Evolutionary conservation across 1,140 invertebrate species (phyloP).

Genomic region (Daktulosphaira vitifoliae): DNA sequence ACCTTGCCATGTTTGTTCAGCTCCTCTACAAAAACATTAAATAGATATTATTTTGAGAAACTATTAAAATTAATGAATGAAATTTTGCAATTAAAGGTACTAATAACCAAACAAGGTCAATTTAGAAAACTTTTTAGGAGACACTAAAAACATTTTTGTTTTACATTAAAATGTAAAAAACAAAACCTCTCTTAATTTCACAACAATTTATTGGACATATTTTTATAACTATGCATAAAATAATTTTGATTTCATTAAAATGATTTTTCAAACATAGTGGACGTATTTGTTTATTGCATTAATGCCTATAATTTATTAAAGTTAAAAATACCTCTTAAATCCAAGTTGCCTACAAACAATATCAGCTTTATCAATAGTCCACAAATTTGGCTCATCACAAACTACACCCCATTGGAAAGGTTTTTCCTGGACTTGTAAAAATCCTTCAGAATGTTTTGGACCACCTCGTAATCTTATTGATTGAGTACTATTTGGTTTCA

Average conservation of each 20-base stretch:
- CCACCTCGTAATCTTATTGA: slow-evolving; percentile 48
- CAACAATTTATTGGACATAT: too few species aligned
- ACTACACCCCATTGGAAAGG: slow-evolving; percentile 48
- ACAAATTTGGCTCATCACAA: slow-evolving; percentile 47
- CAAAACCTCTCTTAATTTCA: too few species aligned
- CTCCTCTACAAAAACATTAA: slow-evolving; percentile 44
- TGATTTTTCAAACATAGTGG: too few species aligned
- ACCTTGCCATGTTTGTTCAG: slow-evolving; percentile 49
- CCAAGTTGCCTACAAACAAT: slow-evolving; percentile 51
- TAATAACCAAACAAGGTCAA: too few species aligned
- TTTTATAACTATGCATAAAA: too few species aligned
- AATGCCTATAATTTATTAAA: background rate
- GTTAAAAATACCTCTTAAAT: slow-evolving; percentile 44
- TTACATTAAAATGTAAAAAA: too few species aligned
- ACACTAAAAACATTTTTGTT: too few species aligned
- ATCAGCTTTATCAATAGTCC: slow-evolving; percentile 49
- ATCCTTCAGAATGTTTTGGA: slow-evolving; percentile 46
- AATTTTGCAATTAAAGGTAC: too few species aligned
- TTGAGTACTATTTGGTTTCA: slow-evolving; percentile 41
- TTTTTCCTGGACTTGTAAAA: slow-evolving; percentile 47
- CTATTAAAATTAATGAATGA: too few species aligned
- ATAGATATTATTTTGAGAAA: slow-evolving; percentile 17
- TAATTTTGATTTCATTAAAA: too few species aligned
- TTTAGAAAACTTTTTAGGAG: too few species aligned
- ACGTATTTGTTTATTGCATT: too few species aligned